Conservation (phyloP, 2,797 vertebrate species). For the Smutsia gigantea region DNA sequence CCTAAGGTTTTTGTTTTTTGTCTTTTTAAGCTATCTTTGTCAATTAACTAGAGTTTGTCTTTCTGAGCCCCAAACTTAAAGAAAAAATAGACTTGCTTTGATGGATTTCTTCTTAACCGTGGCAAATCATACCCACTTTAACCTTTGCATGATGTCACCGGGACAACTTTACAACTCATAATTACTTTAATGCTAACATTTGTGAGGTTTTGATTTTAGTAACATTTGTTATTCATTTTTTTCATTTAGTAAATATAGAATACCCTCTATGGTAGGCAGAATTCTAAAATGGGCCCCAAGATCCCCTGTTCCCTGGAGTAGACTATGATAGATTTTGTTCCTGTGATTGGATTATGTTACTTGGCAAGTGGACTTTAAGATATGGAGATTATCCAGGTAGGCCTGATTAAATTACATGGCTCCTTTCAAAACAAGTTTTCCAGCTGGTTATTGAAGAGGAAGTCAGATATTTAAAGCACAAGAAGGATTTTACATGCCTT, state of each 20-base stretch:
- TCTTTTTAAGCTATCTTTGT: conserved; percentile 10
- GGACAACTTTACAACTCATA: neutral
- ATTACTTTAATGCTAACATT: neutral
- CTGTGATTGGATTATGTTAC: neutral
- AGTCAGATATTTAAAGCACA: conserved; percentile 9
- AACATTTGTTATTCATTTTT: neutral
- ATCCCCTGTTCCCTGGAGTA: neutral
- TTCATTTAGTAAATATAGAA: neutral
- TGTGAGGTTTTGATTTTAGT: neutral
- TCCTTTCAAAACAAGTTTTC: conserved; percentile 35
- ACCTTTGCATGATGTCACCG: neutral
- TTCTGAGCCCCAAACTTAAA: neutral
- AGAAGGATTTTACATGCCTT: neutral
- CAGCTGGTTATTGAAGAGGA: neutral
- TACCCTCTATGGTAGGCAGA: neutral
- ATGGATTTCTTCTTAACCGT: neutral
- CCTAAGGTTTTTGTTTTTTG: neutral
- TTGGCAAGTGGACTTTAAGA: neutral
- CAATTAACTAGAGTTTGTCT: neutral
- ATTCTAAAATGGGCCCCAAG: neutral
- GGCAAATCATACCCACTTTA: neutral
- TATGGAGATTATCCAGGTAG: neutral
- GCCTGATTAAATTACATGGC: neutral
- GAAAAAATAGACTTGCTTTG: neutral
- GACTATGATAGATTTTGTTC: neutral